phyloP scores from a whole-genome alignment of 2,113 vertebrate genomes.

The Caretta caretta region DNA sequence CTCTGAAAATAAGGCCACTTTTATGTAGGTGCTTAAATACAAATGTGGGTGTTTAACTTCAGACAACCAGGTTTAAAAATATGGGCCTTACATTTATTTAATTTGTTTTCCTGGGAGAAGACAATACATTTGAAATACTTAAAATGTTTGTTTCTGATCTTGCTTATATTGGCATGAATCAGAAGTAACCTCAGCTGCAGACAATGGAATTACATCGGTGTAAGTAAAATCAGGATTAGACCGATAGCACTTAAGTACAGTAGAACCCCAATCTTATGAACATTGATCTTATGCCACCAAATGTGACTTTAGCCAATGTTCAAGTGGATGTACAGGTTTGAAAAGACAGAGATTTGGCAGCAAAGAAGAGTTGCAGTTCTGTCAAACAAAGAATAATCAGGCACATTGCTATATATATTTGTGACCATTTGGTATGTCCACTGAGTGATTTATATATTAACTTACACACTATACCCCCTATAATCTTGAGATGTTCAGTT shows the following conservation, averaged over 20 bases:
- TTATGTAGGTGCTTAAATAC: not conserved
- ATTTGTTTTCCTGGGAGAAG: not conserved
- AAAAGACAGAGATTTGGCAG: not conserved
- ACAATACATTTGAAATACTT: not conserved
- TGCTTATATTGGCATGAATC: slow-evolving; percentile 1
- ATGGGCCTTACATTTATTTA: not conserved
- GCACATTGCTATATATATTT: not conserved
- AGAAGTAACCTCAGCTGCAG: accelerated
- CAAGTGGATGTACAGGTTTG: not conserved
- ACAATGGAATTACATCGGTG: not conserved
- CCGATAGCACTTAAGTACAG: not conserved
- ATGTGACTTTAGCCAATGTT: not conserved
- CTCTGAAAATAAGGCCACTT: not conserved
- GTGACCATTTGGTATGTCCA: not conserved
- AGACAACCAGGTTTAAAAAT: not conserved
- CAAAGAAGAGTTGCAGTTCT: not conserved
- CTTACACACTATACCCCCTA: not conserved
- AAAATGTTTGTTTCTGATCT: not conserved
- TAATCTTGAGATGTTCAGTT: not conserved
- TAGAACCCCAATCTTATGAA: not conserved
- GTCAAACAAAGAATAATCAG: not conserved
- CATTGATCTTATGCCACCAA: not conserved
- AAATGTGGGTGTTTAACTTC: not conserved
- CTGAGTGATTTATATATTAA: not conserved
- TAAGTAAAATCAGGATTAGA: not conserved